Base-by-base conservation (phyloP, 30 jellyfish, hydroid and myxozoan species). In the Aurelia coerulea region DNA sequence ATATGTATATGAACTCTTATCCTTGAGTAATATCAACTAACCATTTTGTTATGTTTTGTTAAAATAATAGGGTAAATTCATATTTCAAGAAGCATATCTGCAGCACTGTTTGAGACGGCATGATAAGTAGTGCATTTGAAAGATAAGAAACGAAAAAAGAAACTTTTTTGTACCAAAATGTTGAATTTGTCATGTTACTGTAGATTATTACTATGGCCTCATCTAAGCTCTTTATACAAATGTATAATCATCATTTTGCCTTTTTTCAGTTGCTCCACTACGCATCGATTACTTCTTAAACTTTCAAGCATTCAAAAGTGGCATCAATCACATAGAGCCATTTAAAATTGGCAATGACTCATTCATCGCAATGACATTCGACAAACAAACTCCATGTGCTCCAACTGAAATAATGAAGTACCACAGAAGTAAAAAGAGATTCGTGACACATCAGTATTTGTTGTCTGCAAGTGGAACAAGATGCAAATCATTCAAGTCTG, bases 401-500 rank as follows among this genome's bases (percentile, higher is more conserved):
- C 51, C 66, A 10, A 39, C 81, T 17, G 80, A 52, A 13, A 63
- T 89, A 5, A 72, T 80, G 93, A 73, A 34, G 13, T 81, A 34
- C 54, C 16, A 73, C 80, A 50, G 32, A 16, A 53, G 18, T 1
- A 33, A 9, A 17, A 52, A 60, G 56, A 62, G 31, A 46, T 84
- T 73, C 71, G 74, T 39, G 35, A 29, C 71, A 2, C 54, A 76
- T 63, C 97, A 90, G 29, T n/a, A 10, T 5, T 32, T 90, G 34
- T 66, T 89, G 15, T 31, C 88, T 8, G 90, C 95, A 60, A 82
- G 62, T 17, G 89, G 66, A 3, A 58, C 84, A 65, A 62, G 74
- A 50, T 67, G 84, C 68, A 84, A 54, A 35, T 74, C 90, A 62
- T 90, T 90, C 76, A 52, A 51, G 53, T 1, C 70, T 12, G 53